Evolutionary conservation across 2,113 vertebrate species (phyloP).

Genomic region (Bos javanicus): DNA sequence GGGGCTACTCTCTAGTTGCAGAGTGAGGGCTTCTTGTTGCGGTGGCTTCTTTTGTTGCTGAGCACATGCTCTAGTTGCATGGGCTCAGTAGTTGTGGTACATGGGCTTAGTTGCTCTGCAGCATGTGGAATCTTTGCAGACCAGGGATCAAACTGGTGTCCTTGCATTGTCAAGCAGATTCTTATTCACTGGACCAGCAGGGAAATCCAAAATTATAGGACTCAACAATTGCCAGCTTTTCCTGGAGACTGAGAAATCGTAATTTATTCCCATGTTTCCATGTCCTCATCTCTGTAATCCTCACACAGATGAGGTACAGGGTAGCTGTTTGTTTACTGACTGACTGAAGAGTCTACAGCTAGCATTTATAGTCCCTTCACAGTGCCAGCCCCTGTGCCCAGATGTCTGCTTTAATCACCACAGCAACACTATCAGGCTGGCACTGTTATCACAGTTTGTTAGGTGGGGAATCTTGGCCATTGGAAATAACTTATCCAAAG

Average conservation of each 20-base stretch:
- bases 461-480: background rate
- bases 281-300: background rate
- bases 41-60: no score
- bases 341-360: background rate
- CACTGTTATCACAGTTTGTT: background rate
- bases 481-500: background rate
- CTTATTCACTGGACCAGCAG: background rate
- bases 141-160: background rate
- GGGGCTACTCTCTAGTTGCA: background rate
- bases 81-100: background rate
- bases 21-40: background rate
- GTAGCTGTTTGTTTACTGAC: background rate
- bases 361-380: background rate
- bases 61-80: background rate
- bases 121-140: background rate
- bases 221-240: conserved; percentile 6
- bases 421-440: background rate
- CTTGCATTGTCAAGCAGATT: background rate
- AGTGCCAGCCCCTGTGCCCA: background rate
- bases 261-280: background rate
- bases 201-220: background rate
- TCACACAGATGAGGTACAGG: background rate
- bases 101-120: background rate
- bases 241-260: background rate
- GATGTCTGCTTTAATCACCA: background rate